These are phyloP conservation scores for Burhinus oedicnemus DNA, from an alignment of 2,113 vertebrate genomes.

Conservation along the genomic window DNA sequence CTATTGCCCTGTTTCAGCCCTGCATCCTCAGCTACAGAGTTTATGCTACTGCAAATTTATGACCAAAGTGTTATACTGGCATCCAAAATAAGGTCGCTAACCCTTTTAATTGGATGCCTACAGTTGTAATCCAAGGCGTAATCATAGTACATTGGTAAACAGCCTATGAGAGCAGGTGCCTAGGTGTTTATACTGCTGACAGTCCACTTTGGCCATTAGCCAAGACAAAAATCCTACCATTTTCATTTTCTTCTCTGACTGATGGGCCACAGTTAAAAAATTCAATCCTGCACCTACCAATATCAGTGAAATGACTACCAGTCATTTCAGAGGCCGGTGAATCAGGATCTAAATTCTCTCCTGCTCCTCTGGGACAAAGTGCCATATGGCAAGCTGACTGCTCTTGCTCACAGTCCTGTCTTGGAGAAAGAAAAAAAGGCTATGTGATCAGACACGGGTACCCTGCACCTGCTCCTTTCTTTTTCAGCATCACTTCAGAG, in stretches of 20 bases:
- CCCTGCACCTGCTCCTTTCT: constrained; percentile 16
- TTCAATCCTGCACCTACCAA: background rate
- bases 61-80: background rate
- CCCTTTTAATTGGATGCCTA: background rate
- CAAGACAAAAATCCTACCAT: background rate
- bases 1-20: background rate
- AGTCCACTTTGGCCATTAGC: background rate
- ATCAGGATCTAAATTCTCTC: background rate
- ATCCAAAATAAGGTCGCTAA: background rate
- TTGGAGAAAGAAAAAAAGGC: background rate
- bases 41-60: background rate
- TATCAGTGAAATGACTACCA: constrained; percentile 6
- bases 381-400: constrained; percentile 39
- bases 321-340: constrained; percentile 12
- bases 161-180: background rate
- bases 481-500: background rate
- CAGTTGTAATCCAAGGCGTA: background rate
- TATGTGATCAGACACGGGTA: background rate
- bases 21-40: background rate
- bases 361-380: background rate
- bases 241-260: background rate
- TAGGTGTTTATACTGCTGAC: background rate
- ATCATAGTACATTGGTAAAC: background rate
- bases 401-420: background rate
- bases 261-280: background rate